Conservation (phyloP, 2,113 vertebrate genomes). For the Pipra filicauda region DNA sequence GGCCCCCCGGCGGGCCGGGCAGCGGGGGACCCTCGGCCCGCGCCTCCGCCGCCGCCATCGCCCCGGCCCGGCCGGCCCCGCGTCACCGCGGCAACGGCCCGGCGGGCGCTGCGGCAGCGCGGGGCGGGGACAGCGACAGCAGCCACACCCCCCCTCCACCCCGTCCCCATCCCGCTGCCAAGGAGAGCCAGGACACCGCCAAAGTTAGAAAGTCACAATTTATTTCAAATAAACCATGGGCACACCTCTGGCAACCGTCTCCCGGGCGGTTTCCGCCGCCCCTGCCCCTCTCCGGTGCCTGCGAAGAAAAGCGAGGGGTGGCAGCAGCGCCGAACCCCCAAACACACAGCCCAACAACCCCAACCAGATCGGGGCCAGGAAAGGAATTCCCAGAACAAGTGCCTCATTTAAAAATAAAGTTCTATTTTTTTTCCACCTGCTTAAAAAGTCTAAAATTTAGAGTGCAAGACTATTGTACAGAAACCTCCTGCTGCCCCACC, state of each 20-base stretch:
- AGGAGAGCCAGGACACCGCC: conserved; percentile 31
- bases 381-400: conserved; percentile 3
- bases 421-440: conserved; percentile 24
- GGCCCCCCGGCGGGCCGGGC: too few species aligned
- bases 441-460: conserved; percentile 53
- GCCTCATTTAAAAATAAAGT: conserved; percentile 59
- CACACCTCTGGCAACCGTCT: conserved; percentile 10
- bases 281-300: conserved; percentile 27
- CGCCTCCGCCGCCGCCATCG: too few species aligned
- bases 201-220: conserved; percentile 74
- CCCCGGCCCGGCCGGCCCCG: too few species aligned
- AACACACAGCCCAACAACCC: not conserved
- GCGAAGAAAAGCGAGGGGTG: conserved; percentile 46
- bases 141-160: too few species aligned
- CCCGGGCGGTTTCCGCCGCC: conserved; percentile 39
- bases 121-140: not conserved
- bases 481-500: not conserved
- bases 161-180: not conserved
- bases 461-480: conserved; percentile 34
- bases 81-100: not conserved
- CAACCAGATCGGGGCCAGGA: not conserved
- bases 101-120: not conserved
- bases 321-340: not conserved
- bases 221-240: conserved; percentile 75
- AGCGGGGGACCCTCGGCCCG: too few species aligned